Evolutionary conservation across 1,140 invertebrate genomes (phyloP), one percentile per base, ranked within the genome.

Genomic region (Tribolium castaneum): DNA sequence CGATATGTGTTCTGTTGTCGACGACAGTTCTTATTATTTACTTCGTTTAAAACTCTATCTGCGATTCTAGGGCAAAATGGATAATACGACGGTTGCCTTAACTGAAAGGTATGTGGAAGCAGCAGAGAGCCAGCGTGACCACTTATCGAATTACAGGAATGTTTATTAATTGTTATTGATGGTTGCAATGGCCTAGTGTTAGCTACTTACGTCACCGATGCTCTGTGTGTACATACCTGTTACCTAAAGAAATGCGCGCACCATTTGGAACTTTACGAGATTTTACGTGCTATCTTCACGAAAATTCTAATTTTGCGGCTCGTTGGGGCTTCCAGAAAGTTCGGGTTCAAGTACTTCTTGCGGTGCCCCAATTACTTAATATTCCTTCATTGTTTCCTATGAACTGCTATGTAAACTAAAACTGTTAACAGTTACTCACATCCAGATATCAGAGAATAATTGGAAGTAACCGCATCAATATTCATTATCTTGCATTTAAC

Each of bases 1-100:
- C 56, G 70, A 79, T 79, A 83, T 82, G 80, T 81, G 78, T 82
- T 71, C 77, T 80, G 71, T 78, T 70, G 71, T 82, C 56, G 74
- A 79, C 77, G 76, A 51, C 77, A 56, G 50, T 78, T 80, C 66
- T 79, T 82, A 78, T 72, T 78, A 62, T 76, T 80, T 77, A 70
- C 75, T 76, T 77, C 62, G 71, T 77, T 78, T 76, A 76, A 73
- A 78, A 62, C 59, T 79, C 54, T 79, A 77, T 54, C 10, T 75
- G 49, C 45, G 39, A 79, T 77, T 81, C 30, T 62, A 71, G 76
- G 35, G 75, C 35, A 73, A 70, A 75, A 82, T 82, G 82, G 80
- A 82, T 81, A 82, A 81, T 70, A 71, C 54, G 51, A 16, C 72
- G 2, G n/a, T 79, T n/a, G 34, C 59, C 13, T 12, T 78, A 76